These are phyloP conservation scores for Eudasyphora cyanicolor DNA, from an alignment of 2,888 invertebrate species.

Conservation along the genomic window DNA sequence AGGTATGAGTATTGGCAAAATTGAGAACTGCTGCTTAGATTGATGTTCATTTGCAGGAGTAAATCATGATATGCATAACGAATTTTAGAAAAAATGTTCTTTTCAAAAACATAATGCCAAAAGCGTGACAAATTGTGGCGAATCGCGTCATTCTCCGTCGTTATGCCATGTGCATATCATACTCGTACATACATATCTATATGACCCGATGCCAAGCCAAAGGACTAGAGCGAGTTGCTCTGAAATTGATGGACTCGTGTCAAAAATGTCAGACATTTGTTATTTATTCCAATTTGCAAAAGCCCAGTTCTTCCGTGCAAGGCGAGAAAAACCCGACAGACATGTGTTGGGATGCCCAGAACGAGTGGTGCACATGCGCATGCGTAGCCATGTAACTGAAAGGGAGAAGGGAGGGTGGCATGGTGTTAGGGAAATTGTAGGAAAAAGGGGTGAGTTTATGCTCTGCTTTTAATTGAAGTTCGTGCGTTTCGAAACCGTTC, in stretches of 20 bases:
- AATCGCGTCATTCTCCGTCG: conserved; percentile 61
- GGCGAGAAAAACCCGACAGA: too few relatives aligned
- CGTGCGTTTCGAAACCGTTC: conserved; percentile 68
- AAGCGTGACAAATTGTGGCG: conserved; percentile 72
- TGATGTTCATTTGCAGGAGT: conserved; percentile 7
- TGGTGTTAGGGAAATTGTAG: too few relatives aligned
- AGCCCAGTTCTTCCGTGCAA: background rate
- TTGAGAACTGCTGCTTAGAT: too few relatives aligned
- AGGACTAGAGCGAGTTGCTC: background rate
- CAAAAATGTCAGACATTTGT: conserved; percentile 58
- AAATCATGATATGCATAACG: conserved; percentile 54
- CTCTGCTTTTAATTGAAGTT: conserved; percentile 73
- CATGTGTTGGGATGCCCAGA: background rate
- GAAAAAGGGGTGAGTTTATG: conserved; percentile 15
- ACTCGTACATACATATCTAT: too few relatives aligned
- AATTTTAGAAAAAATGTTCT: conserved; percentile 26
- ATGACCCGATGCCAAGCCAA: background rate
- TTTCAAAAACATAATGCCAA: conserved; percentile 62
- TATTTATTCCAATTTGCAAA: background rate
- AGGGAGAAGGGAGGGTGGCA: too few relatives aligned
- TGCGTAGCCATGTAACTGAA: conserved; percentile 35
- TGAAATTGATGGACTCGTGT: conserved; percentile 74
- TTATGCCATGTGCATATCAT: too few relatives aligned
- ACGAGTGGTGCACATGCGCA: background rate
- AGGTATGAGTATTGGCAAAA: background rate